These are phyloP conservation scores for Serilophus lunatus DNA, from an alignment of 2,113 vertebrate genomes.

Conservation along the genomic window DNA sequence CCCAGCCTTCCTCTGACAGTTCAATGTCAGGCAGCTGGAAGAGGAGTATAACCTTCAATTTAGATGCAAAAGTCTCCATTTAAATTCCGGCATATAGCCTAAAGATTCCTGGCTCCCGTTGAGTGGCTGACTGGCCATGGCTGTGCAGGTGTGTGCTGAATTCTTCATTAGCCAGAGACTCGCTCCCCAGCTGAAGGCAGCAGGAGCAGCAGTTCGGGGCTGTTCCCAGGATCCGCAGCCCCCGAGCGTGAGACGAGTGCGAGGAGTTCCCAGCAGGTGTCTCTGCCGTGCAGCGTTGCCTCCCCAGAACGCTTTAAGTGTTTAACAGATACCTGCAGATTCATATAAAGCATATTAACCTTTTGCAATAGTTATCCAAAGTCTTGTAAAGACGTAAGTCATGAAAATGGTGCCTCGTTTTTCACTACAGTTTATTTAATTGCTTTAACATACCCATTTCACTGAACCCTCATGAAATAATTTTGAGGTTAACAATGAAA, in stretches of 20 bases:
- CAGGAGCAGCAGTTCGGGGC: background rate
- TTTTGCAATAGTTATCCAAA: slow-evolving; percentile 40
- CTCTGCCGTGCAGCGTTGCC: slow-evolving; percentile 20
- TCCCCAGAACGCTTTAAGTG: fast-evolving
- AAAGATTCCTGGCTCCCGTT: background rate
- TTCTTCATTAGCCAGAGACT: background rate
- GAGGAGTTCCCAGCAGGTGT: slow-evolving; percentile 56
- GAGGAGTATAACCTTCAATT: background rate
- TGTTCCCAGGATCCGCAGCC: background rate
- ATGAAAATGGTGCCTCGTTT: slow-evolving; percentile 1
- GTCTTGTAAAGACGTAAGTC: slow-evolving; percentile 18
- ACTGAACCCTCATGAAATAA: background rate
- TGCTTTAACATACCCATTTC: slow-evolving; percentile 10
- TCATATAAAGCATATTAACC: slow-evolving; percentile 10
- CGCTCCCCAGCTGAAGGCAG: background rate
- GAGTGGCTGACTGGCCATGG: background rate
- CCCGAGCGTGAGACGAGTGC: fast-evolving
- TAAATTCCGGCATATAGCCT: background rate
- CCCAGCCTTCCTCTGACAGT: background rate
- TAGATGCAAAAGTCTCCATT: slow-evolving; percentile 27
- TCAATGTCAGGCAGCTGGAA: background rate
- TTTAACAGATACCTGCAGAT: background rate
- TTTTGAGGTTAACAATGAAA: slow-evolving; percentile 35
- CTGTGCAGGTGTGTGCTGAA: background rate
- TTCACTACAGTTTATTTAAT: slow-evolving; percentile 52